These are phyloP conservation scores for Drosophila setifemur DNA, from an alignment of 1,140 invertebrate species.

Conservation along the genomic window DNA sequence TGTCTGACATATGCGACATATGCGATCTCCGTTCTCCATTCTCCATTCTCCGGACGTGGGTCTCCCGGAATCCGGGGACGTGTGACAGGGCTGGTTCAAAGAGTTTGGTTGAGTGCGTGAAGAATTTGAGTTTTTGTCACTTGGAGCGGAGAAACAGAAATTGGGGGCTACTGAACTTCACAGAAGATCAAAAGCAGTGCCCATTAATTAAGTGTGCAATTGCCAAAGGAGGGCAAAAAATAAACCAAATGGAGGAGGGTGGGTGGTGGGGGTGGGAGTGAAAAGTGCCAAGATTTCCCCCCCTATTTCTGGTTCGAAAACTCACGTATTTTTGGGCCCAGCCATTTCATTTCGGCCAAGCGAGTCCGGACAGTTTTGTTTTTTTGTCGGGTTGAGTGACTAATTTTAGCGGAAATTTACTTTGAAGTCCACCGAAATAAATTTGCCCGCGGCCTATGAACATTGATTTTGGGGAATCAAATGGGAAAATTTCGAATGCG, in stretches of 20 bases:
- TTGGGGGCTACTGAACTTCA: constrained; percentile 60
- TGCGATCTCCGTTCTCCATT: constrained; percentile 17
- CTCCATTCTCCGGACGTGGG: background rate
- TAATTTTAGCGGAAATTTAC: constrained; percentile 67
- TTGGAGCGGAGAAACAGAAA: constrained; percentile 21
- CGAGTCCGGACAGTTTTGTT: constrained; percentile 33
- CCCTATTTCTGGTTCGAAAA: constrained; percentile 10
- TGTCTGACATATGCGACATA: constrained; percentile 66
- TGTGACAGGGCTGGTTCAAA: constrained; percentile 61
- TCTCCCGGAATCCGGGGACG: constrained; percentile 14
- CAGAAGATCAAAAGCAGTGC: constrained; percentile 74
- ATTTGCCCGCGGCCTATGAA: constrained; percentile 15
- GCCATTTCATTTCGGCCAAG: constrained; percentile 32
- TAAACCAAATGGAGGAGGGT: background rate
- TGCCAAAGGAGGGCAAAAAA: constrained; percentile 31
- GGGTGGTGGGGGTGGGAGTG: background rate
- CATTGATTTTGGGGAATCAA: constrained; percentile 29
- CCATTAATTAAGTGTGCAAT: constrained; percentile 81
- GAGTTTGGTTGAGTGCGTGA: constrained; percentile 72
- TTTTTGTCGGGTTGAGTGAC: constrained; percentile 52
- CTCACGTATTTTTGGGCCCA: constrained; percentile 54
- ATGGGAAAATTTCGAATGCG: constrained; percentile 8
- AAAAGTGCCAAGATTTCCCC: constrained; percentile 28
- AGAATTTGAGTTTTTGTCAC: constrained; percentile 73
- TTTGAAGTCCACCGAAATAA: constrained; percentile 59